Percentiles rank a stretch among this genome's conserved stretches.
Evolutionary conservation across 2,888 invertebrate species (phyloP).

Genomic region (Aquatica leii): DNA sequence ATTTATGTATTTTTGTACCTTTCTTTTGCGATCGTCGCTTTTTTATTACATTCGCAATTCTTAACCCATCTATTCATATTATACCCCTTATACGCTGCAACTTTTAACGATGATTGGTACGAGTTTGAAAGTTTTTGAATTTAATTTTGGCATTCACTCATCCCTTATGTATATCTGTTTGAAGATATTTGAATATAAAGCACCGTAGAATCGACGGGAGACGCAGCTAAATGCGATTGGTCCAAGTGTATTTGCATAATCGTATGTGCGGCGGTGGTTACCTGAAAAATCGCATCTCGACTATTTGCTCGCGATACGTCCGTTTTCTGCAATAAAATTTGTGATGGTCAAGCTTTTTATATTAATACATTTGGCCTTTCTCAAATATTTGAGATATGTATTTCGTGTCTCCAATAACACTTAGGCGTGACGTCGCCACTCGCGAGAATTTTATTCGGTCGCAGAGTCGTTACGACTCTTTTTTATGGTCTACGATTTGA

Average conservation of each 20-base stretch:
- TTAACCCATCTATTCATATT: slow-evolving; percentile 52
- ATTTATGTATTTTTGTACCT: too few species aligned
- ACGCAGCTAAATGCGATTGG: slow-evolving; percentile 36
- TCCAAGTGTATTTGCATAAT: slow-evolving; percentile 50
- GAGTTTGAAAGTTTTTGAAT: slow-evolving; percentile 52
- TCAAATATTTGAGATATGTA: slow-evolving; percentile 41
- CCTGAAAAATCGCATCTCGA: slow-evolving; percentile 65
- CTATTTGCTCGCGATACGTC: slow-evolving; percentile 65
- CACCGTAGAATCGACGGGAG: slow-evolving; percentile 38
- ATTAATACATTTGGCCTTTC: slow-evolving; percentile 45
- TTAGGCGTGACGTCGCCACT: slow-evolving; percentile 46
- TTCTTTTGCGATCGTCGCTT: slow-evolving; percentile 31
- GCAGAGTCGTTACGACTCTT: slow-evolving; percentile 48
- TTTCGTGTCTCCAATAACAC: slow-evolving; percentile 43
- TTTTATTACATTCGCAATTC: too few species aligned
- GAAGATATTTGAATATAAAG: slow-evolving; percentile 55
- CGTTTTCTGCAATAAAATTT: slow-evolving; percentile 12
- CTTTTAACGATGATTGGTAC: slow-evolving; percentile 54
- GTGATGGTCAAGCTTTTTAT: slow-evolving; percentile 49
- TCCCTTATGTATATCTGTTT: slow-evolving; percentile 49
- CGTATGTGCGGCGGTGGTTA: slow-evolving; percentile 48
- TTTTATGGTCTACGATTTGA: slow-evolving; percentile 52
- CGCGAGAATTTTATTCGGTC: slow-evolving; percentile 45
- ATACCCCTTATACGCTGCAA: slow-evolving; percentile 52
- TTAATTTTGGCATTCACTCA: slow-evolving; percentile 46